Base-by-base conservation (phyloP, 2,888 invertebrate genomes). In the Nephrotoma flavescens region DNA sequence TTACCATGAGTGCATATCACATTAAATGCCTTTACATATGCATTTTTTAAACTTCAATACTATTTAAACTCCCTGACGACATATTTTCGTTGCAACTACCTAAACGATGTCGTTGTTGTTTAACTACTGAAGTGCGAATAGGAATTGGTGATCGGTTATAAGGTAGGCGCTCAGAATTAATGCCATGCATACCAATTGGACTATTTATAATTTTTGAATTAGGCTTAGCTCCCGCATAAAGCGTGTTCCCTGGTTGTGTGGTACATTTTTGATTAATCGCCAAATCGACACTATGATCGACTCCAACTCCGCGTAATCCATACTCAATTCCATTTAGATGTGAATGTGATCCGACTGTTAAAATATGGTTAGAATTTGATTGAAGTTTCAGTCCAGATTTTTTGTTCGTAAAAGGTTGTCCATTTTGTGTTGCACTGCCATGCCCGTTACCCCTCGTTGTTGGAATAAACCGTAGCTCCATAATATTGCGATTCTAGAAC, bases 11-110 rank as follows among this genome's bases (percentile, higher is more conserved):
- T 57, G 31, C 4, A 71, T 71, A 71, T 71, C 71, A 71, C 71
- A 71, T 31, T 15, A 42, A 84, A 42, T 85, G 11, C 52, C n/a
- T 5, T 42, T 83, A 42, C 47, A 44, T 42, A 83, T 6, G 71
- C 6, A 9, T 4, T 11, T 11, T 85, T 87, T 88, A 88, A 2
- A 92, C 92, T 89, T 92, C 92, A 90, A 92, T 92, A 90, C 92
- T 92, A 90, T 92, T 92, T 57, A 92, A 89, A 89, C 92, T 92
- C 87, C 92, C 92, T 86, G 91, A 91, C 9, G 92, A 92, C 87
- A 92, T 91, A 88, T 92, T 92, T 88, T 92, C 91, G 88, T 90
- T 90, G 88, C 91, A 91, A 88, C 91, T 92, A 88, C 92, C 91
- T 86, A 92, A 89, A 4, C 91, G 91, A 84, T 90, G 90, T 19